Evolutionary conservation across 2,113 vertebrate genomes (phyloP).

Genomic region (Monarcha castaneiventris): DNA sequence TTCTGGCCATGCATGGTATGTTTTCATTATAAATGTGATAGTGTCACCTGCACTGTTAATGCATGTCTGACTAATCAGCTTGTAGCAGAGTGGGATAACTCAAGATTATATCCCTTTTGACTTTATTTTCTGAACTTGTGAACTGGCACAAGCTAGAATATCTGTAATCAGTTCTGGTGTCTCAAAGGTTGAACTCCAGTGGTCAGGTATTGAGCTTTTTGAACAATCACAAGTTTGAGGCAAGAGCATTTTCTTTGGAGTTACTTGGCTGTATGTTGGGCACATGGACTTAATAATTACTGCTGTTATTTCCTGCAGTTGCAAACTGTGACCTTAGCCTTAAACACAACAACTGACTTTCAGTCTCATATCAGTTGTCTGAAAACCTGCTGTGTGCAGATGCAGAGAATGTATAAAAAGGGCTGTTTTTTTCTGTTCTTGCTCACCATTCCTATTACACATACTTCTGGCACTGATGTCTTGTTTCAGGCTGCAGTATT

Average conservation of each 20-base stretch:
- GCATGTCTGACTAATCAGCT: neutral
- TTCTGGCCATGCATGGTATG: fast-evolving
- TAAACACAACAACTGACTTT: neutral
- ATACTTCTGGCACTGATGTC: neutral
- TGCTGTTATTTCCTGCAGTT: neutral
- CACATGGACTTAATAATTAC: neutral
- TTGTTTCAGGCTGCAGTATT: neutral
- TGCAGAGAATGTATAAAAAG: neutral
- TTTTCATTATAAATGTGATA: neutral
- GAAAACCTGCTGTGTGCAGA: neutral
- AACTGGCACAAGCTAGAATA: neutral
- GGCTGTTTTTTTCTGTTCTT: neutral
- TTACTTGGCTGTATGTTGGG: neutral
- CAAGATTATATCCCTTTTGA: neutral
- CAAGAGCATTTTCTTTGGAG: neutral
- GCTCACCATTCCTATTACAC: neutral
- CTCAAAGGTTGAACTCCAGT: neutral
- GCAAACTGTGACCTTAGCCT: neutral
- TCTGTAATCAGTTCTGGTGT: neutral
- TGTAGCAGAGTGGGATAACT: neutral
- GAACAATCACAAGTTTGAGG: neutral
- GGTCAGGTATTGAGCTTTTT: neutral
- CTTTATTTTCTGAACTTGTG: neutral
- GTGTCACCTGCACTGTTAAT: neutral
- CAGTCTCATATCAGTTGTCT: neutral